These are phyloP conservation scores for Phyto melanocephala DNA, from an alignment of 2,888 invertebrate species.

Conservation along the genomic window DNA sequence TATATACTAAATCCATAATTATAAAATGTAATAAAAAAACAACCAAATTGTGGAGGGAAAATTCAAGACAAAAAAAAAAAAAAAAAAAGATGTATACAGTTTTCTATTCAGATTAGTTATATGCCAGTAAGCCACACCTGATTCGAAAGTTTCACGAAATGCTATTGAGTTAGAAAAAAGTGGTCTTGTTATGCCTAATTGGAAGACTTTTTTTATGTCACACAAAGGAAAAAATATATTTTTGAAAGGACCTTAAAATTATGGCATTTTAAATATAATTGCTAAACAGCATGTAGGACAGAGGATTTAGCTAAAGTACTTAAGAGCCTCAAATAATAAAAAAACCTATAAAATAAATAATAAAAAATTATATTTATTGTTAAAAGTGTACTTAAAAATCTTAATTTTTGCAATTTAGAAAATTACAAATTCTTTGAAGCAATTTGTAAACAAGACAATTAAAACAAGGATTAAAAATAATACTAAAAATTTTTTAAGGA, in stretches of 20 bases:
- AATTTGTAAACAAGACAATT: too few species aligned
- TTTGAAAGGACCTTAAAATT: background rate
- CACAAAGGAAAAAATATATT: background rate
- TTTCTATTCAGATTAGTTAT: background rate
- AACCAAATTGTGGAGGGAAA: too few species aligned
- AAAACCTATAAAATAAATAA: background rate
- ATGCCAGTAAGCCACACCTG: conserved; percentile 14
- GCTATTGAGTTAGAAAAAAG: background rate
- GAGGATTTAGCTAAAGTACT: background rate
- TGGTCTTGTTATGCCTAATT: conserved; percentile 10
- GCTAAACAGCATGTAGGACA: background rate
- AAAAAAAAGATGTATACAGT: background rate
- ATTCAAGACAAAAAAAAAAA: background rate
- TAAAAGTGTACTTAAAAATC: too few species aligned
- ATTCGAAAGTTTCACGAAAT: background rate
- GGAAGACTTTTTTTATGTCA: background rate
- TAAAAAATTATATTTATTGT: too few species aligned
- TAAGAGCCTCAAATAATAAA: background rate
- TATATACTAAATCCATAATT: conserved; percentile 34
- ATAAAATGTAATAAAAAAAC: conserved; percentile 43
- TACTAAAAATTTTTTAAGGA: too few species aligned
- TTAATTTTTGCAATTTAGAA: too few species aligned
- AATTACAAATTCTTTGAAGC: too few species aligned
- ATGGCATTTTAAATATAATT: conserved; percentile 8
- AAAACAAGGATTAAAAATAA: too few species aligned